A percentile compares a stretch with the other conserved stretches of the same genome.
Conservation (phyloP, 2,888 invertebrate species). For the Machimus atricapillus region DNA sequence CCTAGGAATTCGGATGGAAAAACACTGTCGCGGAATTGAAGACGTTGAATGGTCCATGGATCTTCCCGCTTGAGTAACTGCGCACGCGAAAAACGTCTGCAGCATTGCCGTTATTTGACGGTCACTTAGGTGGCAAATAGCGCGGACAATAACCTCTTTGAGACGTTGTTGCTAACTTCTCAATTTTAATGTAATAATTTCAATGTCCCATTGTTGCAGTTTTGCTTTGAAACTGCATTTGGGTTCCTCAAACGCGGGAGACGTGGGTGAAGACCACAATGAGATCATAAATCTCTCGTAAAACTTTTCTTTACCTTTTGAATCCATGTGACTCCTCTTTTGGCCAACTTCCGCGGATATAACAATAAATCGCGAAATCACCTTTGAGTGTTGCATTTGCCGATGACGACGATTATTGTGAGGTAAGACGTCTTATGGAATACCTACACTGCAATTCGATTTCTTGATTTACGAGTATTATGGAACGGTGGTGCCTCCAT, state of each 20-base stretch:
- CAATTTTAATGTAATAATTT: background rate
- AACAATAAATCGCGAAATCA: background rate
- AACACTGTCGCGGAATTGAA: background rate
- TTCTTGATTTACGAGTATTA: background rate
- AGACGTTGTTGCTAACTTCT: background rate
- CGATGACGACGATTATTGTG: background rate
- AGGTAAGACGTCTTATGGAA: background rate
- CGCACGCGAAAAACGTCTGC: background rate
- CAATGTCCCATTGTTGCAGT: background rate
- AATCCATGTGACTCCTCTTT: background rate
- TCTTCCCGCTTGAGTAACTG: background rate
- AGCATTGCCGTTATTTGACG: background rate
- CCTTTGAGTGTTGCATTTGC: background rate
- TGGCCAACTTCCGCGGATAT: background rate
- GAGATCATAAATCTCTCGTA: background rate
- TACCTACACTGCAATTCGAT: background rate
- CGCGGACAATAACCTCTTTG: background rate
- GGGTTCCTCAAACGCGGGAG: background rate
- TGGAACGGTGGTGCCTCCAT: background rate
- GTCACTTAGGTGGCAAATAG: slow-evolving; percentile 20
- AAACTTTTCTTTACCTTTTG: background rate
- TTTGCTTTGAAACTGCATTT: background rate
- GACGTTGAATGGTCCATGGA: background rate
- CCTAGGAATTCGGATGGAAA: background rate
- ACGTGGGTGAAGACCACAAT: background rate